Evolutionary conservation across 2,797 vertebrate species (phyloP).

Genomic region (Yasuhikotakia modesta): DNA sequence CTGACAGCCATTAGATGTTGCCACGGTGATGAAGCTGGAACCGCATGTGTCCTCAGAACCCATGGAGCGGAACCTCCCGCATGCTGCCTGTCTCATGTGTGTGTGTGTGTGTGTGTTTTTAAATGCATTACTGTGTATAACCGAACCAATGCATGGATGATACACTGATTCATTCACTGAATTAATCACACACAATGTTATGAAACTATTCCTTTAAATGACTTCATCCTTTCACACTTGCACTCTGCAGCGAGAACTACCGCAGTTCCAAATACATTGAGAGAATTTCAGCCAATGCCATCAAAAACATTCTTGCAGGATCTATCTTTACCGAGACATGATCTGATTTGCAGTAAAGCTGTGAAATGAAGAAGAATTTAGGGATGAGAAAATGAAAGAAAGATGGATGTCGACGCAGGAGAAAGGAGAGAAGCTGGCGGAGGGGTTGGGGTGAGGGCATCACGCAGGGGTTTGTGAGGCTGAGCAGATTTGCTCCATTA

Average conservation of each 20-base stretch:
- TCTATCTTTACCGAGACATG: not conserved
- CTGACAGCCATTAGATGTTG: constrained; percentile 57
- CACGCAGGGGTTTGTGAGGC: constrained; percentile 26
- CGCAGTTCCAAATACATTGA: not conserved
- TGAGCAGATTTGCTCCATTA: constrained; percentile 42
- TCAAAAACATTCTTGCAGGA: not conserved
- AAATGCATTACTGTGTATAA: not conserved
- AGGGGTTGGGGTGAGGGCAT: constrained; percentile 16
- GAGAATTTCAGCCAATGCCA: no score
- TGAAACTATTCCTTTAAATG: not conserved
- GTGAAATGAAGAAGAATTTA: not conserved
- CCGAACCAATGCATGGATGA: not conserved
- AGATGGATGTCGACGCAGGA: constrained; percentile 1
- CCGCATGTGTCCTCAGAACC: constrained; percentile 45
- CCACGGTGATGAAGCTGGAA: constrained; percentile 43
- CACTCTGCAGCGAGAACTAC: not conserved
- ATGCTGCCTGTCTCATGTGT: constrained; percentile 15
- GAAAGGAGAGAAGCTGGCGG: not conserved
- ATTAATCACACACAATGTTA: not conserved
- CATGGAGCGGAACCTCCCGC: constrained; percentile 48
- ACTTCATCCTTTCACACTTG: not conserved
- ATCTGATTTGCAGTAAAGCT: constrained; percentile 20
- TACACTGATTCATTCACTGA: not conserved
- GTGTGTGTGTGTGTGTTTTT: constrained; percentile 18
- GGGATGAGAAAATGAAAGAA: constrained; percentile 1